Evolutionary conservation across 2,797 vertebrate species (phyloP).

Genomic region (Ctenochaetus hawaiiensis): DNA sequence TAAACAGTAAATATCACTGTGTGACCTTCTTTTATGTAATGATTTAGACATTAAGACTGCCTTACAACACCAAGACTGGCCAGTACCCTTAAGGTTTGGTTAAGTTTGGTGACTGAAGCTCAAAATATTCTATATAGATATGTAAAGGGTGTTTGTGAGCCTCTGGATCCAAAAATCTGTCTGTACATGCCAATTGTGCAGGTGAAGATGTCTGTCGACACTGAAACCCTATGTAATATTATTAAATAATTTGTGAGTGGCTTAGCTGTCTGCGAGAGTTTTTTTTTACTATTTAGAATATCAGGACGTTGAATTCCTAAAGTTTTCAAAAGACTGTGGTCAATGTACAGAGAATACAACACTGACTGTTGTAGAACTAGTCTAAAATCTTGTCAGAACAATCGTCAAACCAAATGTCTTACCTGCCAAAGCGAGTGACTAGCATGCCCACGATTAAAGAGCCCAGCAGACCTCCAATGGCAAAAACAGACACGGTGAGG

Average conservation of each 20-base stretch:
- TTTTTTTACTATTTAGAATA: too few species aligned
- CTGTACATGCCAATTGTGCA: neutral
- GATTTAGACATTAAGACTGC: too few species aligned
- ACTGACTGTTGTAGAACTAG: neutral
- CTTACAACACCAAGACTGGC: too few species aligned
- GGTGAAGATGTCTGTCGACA: neutral
- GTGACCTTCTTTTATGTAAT: too few species aligned
- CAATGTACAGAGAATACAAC: neutral
- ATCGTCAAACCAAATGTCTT: conserved; percentile 42
- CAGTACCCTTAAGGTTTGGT: too few species aligned
- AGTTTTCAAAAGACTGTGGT: neutral
- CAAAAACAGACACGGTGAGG: conserved; percentile 91
- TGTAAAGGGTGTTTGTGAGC: neutral
- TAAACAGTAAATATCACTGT: too few species aligned
- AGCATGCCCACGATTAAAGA: conserved; percentile 89
- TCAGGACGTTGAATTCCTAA: neutral
- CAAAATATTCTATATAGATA: too few species aligned
- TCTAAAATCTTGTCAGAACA: neutral
- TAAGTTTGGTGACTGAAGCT: too few species aligned
- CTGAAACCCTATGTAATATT: neutral
- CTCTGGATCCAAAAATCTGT: neutral
- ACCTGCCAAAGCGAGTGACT: conserved; percentile 91
- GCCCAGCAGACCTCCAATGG: conserved; percentile 90
- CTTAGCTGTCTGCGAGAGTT: neutral
- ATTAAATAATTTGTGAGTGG: neutral